Conservation (phyloP, 2,797 vertebrate genomes). For the Mormyrops boulengeri region DNA sequence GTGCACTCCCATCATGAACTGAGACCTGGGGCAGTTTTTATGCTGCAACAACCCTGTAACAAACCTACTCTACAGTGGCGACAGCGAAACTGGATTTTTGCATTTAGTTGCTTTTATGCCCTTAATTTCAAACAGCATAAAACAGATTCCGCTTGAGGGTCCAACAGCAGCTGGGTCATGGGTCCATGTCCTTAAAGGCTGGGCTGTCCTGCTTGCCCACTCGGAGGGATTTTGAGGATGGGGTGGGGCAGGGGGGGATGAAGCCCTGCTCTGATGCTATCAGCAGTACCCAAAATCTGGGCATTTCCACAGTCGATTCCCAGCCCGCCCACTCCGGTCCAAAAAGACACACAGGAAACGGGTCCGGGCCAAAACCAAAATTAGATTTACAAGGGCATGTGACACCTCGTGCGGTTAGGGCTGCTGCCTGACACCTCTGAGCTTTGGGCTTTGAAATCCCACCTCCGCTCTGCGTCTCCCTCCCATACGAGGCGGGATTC, state of each 20-base stretch:
- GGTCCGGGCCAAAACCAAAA: background rate
- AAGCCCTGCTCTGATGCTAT: background rate
- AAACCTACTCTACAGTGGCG: background rate
- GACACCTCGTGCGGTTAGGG: background rate
- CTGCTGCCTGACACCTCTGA: background rate
- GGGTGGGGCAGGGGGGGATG: background rate
- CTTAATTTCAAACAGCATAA: background rate
- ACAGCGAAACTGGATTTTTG: background rate
- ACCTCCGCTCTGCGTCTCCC: background rate
- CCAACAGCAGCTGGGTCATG: background rate
- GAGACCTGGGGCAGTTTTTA: background rate
- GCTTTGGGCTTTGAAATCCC: background rate
- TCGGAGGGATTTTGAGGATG: background rate
- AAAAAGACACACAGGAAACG: background rate
- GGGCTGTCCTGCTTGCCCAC: background rate
- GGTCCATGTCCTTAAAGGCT: background rate
- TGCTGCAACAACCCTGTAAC: background rate
- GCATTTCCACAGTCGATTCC: background rate
- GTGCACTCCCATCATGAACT: background rate
- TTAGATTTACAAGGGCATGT: background rate
- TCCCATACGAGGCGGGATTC: background rate
- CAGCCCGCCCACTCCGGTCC: background rate
- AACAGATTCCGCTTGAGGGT: background rate
- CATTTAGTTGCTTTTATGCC: background rate
- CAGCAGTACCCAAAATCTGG: background rate